Percentiles rank a stretch among this genome's conserved stretches.
Evolutionary conservation across 2,113 vertebrate genomes (phyloP).

Genomic region (Mastomys coucha): DNA sequence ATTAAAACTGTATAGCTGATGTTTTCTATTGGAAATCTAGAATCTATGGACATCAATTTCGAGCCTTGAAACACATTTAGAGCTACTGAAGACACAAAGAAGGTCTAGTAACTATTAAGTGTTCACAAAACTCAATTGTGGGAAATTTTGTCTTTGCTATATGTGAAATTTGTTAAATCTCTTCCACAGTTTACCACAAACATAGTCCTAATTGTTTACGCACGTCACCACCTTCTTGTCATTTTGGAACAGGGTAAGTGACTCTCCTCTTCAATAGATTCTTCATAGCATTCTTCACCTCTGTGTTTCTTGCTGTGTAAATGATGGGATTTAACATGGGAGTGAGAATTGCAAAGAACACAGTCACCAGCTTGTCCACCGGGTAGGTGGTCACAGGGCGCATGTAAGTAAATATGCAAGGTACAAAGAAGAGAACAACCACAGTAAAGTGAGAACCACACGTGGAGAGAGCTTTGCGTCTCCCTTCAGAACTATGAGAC

Average conservation of each 20-base stretch:
- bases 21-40: not conserved
- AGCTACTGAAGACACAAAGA: not conserved
- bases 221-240: not conserved
- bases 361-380: slow-evolving; percentile 67
- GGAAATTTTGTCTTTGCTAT: not conserved
- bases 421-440: slow-evolving; percentile 71
- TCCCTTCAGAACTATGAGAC: not conserved
- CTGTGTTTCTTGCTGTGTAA: slow-evolving; percentile 76
- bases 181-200: not conserved
- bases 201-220: not conserved
- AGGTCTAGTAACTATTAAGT: not conserved
- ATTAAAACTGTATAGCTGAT: not conserved
- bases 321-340: slow-evolving; percentile 78
- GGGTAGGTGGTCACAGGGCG: slow-evolving; percentile 65
- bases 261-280: slow-evolving; percentile 56
- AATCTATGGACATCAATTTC: not conserved
- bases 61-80: not conserved
- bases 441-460: slow-evolving; percentile 69
- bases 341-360: slow-evolving; percentile 77
- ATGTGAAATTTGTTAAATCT: not conserved
- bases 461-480: slow-evolving; percentile 64
- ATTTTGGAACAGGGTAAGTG: not conserved
- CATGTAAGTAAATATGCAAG: slow-evolving; percentile 76
- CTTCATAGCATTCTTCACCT: slow-evolving; percentile 73
- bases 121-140: not conserved